These are phyloP conservation scores for Meriones psammophilus DNA, from an alignment of 2,797 vertebrate genomes.

Conservation along the genomic window DNA sequence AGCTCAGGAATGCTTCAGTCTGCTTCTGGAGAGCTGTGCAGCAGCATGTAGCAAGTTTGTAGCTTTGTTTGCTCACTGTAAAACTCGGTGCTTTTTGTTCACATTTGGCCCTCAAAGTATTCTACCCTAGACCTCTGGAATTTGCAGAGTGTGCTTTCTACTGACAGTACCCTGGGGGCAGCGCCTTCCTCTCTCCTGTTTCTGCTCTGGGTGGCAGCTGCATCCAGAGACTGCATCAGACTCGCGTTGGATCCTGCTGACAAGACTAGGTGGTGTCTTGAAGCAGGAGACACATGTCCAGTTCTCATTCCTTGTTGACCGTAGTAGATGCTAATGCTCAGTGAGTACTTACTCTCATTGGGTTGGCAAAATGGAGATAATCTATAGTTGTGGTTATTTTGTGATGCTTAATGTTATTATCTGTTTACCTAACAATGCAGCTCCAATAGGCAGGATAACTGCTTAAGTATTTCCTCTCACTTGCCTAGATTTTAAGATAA, in stretches of 20 bases:
- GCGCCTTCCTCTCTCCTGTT: slow-evolving; percentile 14
- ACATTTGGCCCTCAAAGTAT: background rate
- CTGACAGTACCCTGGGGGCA: background rate
- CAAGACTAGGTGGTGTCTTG: slow-evolving; percentile 31
- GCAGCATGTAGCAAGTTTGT: background rate
- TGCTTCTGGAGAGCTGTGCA: background rate
- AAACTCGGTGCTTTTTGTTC: slow-evolving; percentile 35
- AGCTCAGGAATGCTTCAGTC: background rate
- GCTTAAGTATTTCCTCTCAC: slow-evolving; percentile 52
- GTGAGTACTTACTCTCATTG: background rate
- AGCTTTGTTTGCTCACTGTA: slow-evolving; percentile 5
- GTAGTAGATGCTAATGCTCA: background rate
- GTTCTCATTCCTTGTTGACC: slow-evolving; percentile 46
- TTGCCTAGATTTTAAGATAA: slow-evolving; percentile 46
- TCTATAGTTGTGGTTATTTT: slow-evolving; percentile 14
- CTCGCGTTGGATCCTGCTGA: slow-evolving; percentile 48
- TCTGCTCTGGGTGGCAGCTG: slow-evolving; percentile 40
- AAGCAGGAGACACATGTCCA: slow-evolving; percentile 3
- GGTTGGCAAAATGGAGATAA: slow-evolving; percentile 36
- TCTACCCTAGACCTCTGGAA: background rate
- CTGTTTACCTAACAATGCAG: background rate
- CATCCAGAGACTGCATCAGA: slow-evolving; percentile 18
- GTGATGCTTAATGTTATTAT: slow-evolving; percentile 51
- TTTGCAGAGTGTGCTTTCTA: slow-evolving; percentile 34
- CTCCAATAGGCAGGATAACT: slow-evolving; percentile 48